Evolutionary conservation across 2,797 vertebrate species (phyloP).

Genomic region (Gallinago stenura): DNA sequence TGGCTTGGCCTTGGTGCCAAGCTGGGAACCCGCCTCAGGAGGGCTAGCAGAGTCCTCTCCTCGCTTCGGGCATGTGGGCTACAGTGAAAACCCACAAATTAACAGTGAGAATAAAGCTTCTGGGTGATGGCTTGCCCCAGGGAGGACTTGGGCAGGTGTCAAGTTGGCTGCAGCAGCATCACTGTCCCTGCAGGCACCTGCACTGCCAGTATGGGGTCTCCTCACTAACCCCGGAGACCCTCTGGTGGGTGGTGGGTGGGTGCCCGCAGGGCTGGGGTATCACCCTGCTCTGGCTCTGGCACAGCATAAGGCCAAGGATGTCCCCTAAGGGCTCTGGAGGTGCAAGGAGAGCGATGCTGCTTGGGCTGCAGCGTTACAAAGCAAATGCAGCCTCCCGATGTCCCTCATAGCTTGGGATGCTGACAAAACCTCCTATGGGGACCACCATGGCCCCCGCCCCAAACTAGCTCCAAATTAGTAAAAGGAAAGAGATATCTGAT

Average conservation of each 20-base stretch:
- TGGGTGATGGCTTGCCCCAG: fast-evolving
- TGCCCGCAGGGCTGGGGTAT: fast-evolving
- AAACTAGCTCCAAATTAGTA: fast-evolving
- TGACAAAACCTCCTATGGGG: neutral
- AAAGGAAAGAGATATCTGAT: neutral
- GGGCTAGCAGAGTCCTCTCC: neutral
- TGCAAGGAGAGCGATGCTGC: too few relatives aligned
- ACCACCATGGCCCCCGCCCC: neutral
- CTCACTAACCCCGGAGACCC: too few relatives aligned
- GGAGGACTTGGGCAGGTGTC: neutral
- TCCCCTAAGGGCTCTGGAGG: too few relatives aligned
- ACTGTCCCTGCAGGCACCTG: fast-evolving
- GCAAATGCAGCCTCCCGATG: neutral
- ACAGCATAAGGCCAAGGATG: neutral
- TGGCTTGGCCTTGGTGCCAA: fast-evolving
- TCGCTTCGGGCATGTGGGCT: fast-evolving
- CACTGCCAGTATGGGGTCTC: fast-evolving
- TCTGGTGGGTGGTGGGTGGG: too few relatives aligned
- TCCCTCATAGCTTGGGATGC: too few relatives aligned
- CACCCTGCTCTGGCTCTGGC: neutral
- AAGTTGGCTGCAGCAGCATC: fast-evolving
- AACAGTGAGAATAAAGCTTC: too few relatives aligned
- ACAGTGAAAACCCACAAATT: neutral
- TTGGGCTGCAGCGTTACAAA: neutral
- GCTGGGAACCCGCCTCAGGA: fast-evolving